These are phyloP conservation scores for Cryptocephalus moraei DNA, from an alignment of 2,888 invertebrate genomes.

Conservation along the genomic window DNA sequence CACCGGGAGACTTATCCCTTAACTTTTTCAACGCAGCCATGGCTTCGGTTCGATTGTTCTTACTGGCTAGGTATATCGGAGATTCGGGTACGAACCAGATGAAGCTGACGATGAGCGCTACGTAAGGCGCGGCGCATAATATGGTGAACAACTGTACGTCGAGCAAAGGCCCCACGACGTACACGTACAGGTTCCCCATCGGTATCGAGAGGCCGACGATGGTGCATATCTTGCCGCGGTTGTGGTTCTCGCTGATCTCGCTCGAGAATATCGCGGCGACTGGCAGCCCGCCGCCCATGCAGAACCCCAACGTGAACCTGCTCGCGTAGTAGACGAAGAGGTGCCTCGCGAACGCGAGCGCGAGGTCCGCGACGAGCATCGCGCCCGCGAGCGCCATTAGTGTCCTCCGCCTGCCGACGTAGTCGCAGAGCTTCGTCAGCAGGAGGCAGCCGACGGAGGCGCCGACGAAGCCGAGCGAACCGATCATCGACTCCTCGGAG, in stretches of 20 bases:
- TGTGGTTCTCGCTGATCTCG: constrained; percentile 9
- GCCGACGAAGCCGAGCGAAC: constrained; percentile 1
- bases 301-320: background rate
- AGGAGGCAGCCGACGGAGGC: background rate
- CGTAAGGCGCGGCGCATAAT: constrained; percentile 1
- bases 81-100: constrained; percentile 7
- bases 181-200: constrained; percentile 4
- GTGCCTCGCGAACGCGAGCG: constrained; percentile 1
- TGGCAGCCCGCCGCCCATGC: background rate
- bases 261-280: constrained; percentile 4
- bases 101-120: background rate
- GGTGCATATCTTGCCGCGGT: constrained; percentile 6
- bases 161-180: constrained; percentile 5
- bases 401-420: constrained; percentile 2
- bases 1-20: constrained; percentile 1
- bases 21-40: constrained; percentile 3
- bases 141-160: constrained; percentile 2
- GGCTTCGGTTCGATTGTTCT: background rate
- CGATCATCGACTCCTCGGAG: constrained; percentile 2
- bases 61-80: constrained; percentile 2
- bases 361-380: background rate
- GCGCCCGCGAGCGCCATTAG: background rate
- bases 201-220: constrained; percentile 2
- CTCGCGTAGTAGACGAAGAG: background rate
- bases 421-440: constrained; percentile 1